phyloP scores from a whole-genome alignment of 1,140 invertebrate genomes.

The Drosophila jambulina region DNA sequence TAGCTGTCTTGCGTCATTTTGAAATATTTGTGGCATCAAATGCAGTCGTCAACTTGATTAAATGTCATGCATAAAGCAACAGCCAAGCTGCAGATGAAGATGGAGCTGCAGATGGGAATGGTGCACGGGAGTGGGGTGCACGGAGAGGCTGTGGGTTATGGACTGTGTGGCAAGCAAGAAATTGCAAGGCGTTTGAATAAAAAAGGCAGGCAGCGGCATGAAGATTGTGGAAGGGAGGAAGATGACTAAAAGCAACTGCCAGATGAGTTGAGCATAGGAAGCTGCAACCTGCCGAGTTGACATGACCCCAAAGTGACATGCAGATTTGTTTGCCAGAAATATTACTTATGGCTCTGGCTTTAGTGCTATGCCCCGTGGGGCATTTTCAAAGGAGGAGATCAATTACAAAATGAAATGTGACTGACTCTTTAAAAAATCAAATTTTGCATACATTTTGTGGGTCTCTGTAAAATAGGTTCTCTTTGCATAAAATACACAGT shows the following conservation, averaged over 20 bases:
- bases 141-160: neutral
- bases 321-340: constrained; percentile 66
- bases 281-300: constrained; percentile 33
- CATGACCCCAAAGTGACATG: constrained; percentile 51
- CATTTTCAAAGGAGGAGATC: constrained; percentile 31
- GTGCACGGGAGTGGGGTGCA: neutral
- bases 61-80: constrained; percentile 83
- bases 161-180: constrained; percentile 51
- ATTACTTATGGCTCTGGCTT: constrained; percentile 50
- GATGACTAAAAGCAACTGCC: constrained; percentile 46
- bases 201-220: constrained; percentile 32
- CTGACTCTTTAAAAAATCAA: constrained; percentile 22
- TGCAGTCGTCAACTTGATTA: constrained; percentile 84
- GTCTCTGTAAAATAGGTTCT: neutral
- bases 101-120: constrained; percentile 37
- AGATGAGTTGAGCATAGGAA: constrained; percentile 23
- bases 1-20: constrained; percentile 78
- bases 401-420: constrained; percentile 57
- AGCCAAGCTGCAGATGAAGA: constrained; percentile 69
- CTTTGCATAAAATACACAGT: neutral
- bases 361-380: constrained; percentile 28
- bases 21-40: constrained; percentile 84
- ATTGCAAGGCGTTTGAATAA: constrained; percentile 70
- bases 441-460: neutral
- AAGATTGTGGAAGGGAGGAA: constrained; percentile 36